A percentile compares a stretch with the other conserved stretches of the same genome.
Conservation (phyloP, 2,113 vertebrate species). For the Daubentonia madagascariensis region DNA sequence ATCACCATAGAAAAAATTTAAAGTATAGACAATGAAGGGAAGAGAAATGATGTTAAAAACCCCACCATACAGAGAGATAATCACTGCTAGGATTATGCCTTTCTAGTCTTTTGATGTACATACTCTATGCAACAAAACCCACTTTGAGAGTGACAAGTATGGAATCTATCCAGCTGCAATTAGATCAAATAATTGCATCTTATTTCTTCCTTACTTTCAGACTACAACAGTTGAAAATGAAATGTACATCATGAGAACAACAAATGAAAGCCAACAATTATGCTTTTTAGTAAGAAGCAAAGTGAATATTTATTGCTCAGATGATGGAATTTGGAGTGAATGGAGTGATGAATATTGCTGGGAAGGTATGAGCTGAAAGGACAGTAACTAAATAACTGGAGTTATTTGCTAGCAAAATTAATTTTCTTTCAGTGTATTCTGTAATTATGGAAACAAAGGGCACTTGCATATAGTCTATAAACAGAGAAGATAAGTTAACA, state of each 20-base stretch:
- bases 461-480: not conserved
- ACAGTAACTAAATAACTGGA: not conserved
- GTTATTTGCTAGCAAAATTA: not conserved
- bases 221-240: slow-evolving; percentile 72
- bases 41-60: not conserved
- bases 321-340: slow-evolving; percentile 86
- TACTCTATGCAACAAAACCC: not conserved
- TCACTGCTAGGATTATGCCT: not conserved
- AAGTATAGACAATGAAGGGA: not conserved
- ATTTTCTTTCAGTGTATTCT: slow-evolving; percentile 19
- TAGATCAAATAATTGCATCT: not conserved
- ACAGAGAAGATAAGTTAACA: slow-evolving; percentile 9
- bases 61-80: not conserved
- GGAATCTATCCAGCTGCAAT: not conserved
- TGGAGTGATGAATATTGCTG: slow-evolving; percentile 81
- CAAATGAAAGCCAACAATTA: slow-evolving; percentile 61
- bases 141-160: slow-evolving; percentile 16
- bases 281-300: slow-evolving; percentile 82
- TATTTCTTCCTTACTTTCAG: slow-evolving; percentile 74
- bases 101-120: slow-evolving; percentile 5
- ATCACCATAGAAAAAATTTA: not conserved
- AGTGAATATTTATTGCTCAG: slow-evolving; percentile 82
- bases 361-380: slow-evolving; percentile 75
- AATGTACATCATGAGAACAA: slow-evolving; percentile 61
- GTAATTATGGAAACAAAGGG: not conserved